Evolutionary conservation across 2,797 vertebrate species (phyloP).

Genomic region (Platalea minor): DNA sequence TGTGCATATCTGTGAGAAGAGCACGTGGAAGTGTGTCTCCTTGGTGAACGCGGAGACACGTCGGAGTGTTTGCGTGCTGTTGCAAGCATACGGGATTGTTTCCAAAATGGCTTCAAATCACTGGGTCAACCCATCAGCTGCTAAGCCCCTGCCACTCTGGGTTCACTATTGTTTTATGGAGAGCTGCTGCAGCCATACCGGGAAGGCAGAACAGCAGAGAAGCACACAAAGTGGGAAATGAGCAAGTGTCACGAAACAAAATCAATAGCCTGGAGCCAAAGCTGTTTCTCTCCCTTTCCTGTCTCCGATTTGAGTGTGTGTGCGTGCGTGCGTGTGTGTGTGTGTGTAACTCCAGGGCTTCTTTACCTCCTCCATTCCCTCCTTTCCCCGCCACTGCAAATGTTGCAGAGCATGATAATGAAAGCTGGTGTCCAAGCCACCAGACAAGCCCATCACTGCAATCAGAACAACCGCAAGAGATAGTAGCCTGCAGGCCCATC

Average conservation of each 20-base stretch:
- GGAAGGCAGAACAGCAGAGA: background rate
- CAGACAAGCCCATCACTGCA: slow-evolving; percentile 48
- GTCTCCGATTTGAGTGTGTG: background rate
- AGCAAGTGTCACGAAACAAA: background rate
- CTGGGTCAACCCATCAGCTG: background rate
- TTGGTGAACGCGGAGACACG: background rate
- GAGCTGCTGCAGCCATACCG: background rate
- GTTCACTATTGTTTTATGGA: background rate
- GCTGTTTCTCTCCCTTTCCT: slow-evolving; percentile 11
- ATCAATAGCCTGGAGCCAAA: slow-evolving; percentile 16
- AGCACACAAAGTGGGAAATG: background rate
- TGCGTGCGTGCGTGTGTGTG: too few relatives aligned
- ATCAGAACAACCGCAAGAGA: background rate
- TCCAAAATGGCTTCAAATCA: background rate
- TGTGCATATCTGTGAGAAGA: background rate
- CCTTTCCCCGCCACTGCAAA: background rate
- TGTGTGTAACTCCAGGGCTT: background rate
- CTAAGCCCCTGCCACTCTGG: background rate
- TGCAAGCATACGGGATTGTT: background rate
- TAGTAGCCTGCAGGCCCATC: slow-evolving; percentile 63
- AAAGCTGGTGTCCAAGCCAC: slow-evolving; percentile 54
- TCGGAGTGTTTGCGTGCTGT: background rate
- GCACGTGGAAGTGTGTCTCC: background rate
- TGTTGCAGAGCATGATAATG: slow-evolving; percentile 6
- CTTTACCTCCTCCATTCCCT: background rate